Base-by-base conservation (phyloP, 2,888 invertebrate species). In the Oxytorus armatus region DNA sequence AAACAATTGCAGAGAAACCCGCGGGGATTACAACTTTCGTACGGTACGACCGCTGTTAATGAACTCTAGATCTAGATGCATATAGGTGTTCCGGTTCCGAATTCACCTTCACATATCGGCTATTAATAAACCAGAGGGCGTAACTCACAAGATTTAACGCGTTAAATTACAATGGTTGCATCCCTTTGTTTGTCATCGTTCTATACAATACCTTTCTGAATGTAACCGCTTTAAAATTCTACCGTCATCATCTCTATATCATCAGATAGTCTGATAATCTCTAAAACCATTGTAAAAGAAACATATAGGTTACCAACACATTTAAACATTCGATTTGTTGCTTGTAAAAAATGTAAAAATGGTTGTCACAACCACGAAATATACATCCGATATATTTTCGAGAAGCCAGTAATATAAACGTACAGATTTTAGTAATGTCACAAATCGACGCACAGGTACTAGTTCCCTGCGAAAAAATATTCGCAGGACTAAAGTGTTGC, bases 1-100 rank as follows among this genome's bases (percentile, higher is more conserved):
- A 82, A 82, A 82, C 82, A 79, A 82, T 82, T 76, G 79, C 66
- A 44, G 68, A 44, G 68, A 49, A 65, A 57, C 72, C 44, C 18
- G 16, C 72, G 73, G 79, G 77, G 63, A 79, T 82, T 79, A 78
- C 79, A 8, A 65, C 55, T 36, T n/a, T 63, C 51, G 47, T 36
- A 65, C 61, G 63, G 63, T 73, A 73, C 70, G 59, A 55, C 29
- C 68, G 59, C 47, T 47, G 57, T 70, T 77, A 72, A 80, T 79
- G 70, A 77, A 74, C 74, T 39, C 63, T 51, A 47, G 39, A n/a
- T n/a, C n/a, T n/a, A n/a, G 29, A 63, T 70, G 83, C 73, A 69
- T 83, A 51, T 47, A 70, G 75, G 72, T 75, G 59, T 74, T 66
- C 47, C 68, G 55, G 42, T 39, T 47, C 69, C 1, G 47, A 42